Percentiles rank a stretch among this genome's conserved stretches.
These are phyloP conservation scores for Muntiacus muntjak DNA, from an alignment of 2,113 vertebrate species.

Conservation along the genomic window DNA sequence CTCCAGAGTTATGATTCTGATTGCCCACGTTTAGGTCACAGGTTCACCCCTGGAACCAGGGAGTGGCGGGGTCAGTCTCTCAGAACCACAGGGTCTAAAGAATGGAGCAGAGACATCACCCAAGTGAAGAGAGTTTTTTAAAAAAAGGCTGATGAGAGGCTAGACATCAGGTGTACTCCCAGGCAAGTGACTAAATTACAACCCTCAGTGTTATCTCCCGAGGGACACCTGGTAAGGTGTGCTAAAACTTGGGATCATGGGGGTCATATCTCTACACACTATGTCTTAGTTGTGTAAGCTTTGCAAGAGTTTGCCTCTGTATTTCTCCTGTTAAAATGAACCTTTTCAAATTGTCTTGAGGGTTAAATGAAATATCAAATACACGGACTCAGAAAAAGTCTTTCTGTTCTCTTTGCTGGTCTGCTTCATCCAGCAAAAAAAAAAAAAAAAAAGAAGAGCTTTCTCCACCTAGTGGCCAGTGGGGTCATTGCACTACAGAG, in stretches of 20 bases:
- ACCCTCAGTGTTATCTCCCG: not conserved
- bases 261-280: not conserved
- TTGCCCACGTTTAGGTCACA: not conserved
- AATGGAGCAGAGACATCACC: not conserved
- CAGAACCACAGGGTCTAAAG: not conserved
- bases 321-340: not conserved
- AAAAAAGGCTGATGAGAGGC: not conserved
- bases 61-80: not conserved
- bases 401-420: not conserved
- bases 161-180: not conserved
- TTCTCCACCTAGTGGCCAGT: conserved; percentile 43
- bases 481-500: not conserved
- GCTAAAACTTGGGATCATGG: not conserved
- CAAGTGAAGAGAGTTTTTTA: not conserved
- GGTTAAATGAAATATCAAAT: not conserved
- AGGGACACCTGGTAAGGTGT: not conserved
- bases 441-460: not conserved
- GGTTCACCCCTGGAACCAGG: not conserved
- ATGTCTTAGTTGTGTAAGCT: not conserved
- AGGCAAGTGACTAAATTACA: not conserved
- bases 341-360: not conserved
- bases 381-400: not conserved
- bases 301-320: not conserved
- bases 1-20: not conserved
- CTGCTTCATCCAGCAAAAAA: not conserved